Evolutionary conservation across 2,797 vertebrate species (phyloP), one percentile per base, ranked within the genome.

Genomic region (Babyrousa celebensis): DNA sequence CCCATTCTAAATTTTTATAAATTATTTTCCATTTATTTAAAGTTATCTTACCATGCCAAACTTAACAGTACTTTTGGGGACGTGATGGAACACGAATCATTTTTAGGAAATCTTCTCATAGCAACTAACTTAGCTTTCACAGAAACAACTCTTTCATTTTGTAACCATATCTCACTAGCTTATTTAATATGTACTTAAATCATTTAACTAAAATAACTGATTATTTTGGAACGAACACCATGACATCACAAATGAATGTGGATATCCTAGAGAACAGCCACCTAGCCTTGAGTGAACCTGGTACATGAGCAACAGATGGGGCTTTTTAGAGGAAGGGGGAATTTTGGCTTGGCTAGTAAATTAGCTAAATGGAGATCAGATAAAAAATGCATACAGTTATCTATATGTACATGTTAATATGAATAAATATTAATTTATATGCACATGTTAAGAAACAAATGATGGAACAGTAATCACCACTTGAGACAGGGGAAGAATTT

Each of bases 101-200:
- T 92, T 82, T 58, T 67, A 85, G 58, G 25, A 62, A 27, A 16
- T 48, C 43, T 93, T 82, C 52, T 29, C 70, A 91, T 92, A 89
- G 58, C 71, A 67, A 12, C 89, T 89, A 84, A 74, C 63, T 32
- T 68, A 52, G 1, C 17, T 93, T 84, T 93, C 48, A 92, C 40
- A 83, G 63, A 92, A 86, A 77, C 40, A 89, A 23, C 18, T 62
- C 20, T 58, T 87, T 78, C 32, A 65, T 58, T 83, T 85, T 89
- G 17, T 91, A 89, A 54, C 17, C 79, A 14, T 70, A 43, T 78
- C 27, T 83, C 16, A 18, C 80, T 12, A 20, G 14, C 71, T 89
- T 88, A 87, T 54, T 88, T 52, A 89, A 85, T 87, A 36, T 43
- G 16, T 72, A 74, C 48, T 75, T 65, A 36, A 85, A 52, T n/a